Evolutionary conservation across 1,140 invertebrate species (phyloP).

Genomic region (Parasteatoda tepidariorum): DNA sequence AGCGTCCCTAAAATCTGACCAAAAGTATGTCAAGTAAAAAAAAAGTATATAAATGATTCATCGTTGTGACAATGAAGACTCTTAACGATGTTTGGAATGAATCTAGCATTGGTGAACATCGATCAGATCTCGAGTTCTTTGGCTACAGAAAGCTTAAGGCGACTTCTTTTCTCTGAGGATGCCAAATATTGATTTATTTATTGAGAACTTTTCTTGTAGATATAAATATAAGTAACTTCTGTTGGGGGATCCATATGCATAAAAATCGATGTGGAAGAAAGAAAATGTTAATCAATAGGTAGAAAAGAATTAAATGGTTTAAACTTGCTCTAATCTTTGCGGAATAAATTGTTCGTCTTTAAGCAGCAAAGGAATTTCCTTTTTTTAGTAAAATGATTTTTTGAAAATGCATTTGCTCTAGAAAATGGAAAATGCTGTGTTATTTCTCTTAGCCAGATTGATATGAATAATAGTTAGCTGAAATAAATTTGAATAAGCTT

Average conservation of each 20-base stretch:
- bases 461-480: no score
- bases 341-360: no score
- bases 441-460: no score
- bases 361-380: no score
- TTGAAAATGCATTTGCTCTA: no score
- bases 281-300: not conserved
- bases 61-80: slow-evolving; percentile 43
- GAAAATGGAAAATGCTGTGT: no score
- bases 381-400: no score
- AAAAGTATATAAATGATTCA: slow-evolving; percentile 23
- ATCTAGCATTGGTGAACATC: slow-evolving; percentile 15
- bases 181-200: slow-evolving; percentile 57
- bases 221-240: slow-evolving; percentile 44
- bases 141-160: slow-evolving; percentile 32
- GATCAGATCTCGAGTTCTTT: slow-evolving; percentile 28
- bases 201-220: slow-evolving; percentile 37
- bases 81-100: slow-evolving; percentile 18
- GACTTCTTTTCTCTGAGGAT: slow-evolving; percentile 20
- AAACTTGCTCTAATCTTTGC: no score
- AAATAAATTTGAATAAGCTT: no score
- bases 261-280: slow-evolving; percentile 12
- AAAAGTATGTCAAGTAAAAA: slow-evolving; percentile 6
- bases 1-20: not conserved
- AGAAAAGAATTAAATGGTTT: not conserved
- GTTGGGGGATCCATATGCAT: not conserved